These are phyloP conservation scores for Calephelis nemesis DNA, from an alignment of 1,140 invertebrate genomes.

Conservation along the genomic window DNA sequence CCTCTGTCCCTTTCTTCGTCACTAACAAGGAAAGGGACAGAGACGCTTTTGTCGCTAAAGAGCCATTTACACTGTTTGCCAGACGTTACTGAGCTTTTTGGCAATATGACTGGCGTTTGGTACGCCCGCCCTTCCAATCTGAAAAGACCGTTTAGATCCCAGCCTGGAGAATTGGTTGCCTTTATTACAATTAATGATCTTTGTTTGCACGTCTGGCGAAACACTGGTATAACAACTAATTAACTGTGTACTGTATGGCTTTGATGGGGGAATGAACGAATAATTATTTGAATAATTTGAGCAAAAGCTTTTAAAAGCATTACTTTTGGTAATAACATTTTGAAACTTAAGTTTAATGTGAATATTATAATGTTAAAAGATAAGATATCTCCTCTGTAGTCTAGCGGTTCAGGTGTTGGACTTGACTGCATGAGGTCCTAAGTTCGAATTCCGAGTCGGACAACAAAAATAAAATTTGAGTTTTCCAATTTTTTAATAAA, in stretches of 20 bases:
- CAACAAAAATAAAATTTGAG: no score
- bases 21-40: constrained; percentile 46
- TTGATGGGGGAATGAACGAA: constrained; percentile 33
- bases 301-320: background rate
- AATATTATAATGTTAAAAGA: no score
- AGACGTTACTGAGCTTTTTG: constrained; percentile 75
- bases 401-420: no score
- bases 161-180: constrained; percentile 61
- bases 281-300: background rate
- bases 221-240: constrained; percentile 73
- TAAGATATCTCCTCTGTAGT: no score
- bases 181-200: constrained; percentile 70
- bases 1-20: constrained; percentile 41
- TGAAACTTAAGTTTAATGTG: no score
- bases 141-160: constrained; percentile 65
- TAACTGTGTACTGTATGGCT: constrained; percentile 63
- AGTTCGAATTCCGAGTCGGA: no score
- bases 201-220: constrained; percentile 69
- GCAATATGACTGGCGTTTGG: constrained; percentile 66
- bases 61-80: constrained; percentile 74
- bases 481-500: no score
- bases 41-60: constrained; percentile 66
- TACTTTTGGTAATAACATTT: background rate
- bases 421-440: no score
- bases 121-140: constrained; percentile 51